Conservation (phyloP, 2,113 vertebrate species). For the Corydoras maculifer region DNA sequence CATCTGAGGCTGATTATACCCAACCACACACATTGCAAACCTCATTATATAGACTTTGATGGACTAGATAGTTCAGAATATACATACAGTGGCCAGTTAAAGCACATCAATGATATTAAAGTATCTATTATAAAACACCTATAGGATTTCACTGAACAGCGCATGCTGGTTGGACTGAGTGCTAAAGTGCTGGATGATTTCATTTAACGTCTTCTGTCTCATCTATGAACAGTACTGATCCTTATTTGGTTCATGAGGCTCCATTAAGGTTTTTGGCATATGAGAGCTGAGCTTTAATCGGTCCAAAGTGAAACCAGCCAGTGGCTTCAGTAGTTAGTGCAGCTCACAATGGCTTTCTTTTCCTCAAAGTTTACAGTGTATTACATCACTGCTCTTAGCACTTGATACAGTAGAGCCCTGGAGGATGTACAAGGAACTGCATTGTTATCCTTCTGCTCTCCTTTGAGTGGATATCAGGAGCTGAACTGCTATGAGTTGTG, state of each 20-base stretch:
- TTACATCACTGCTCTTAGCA: not conserved
- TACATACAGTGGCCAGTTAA: not conserved
- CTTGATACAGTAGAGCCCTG: not conserved
- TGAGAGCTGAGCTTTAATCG: not conserved
- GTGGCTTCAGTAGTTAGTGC: not conserved
- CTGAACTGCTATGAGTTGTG: conserved; percentile 35
- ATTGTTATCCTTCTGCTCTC: not conserved
- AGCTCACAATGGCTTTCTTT: not conserved
- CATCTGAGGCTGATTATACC: too few species aligned
- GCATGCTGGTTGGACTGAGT: not conserved
- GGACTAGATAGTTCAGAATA: too few species aligned
- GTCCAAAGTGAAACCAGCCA: not conserved
- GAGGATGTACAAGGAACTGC: not conserved
- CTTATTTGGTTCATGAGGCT: not conserved
- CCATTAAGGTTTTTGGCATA: not conserved
- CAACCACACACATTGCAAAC: too few species aligned
- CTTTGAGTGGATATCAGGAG: not conserved
- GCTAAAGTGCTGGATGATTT: not conserved
- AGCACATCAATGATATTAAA: not conserved
- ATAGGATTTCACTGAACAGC: too few species aligned
- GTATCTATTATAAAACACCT: too few species aligned
- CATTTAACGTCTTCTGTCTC: not conserved
- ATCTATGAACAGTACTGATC: not conserved
- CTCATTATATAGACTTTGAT: too few species aligned
- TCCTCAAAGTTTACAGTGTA: not conserved